These are phyloP conservation scores for Chelon auratus DNA, from an alignment of 2,797 vertebrate species.

Conservation along the genomic window DNA sequence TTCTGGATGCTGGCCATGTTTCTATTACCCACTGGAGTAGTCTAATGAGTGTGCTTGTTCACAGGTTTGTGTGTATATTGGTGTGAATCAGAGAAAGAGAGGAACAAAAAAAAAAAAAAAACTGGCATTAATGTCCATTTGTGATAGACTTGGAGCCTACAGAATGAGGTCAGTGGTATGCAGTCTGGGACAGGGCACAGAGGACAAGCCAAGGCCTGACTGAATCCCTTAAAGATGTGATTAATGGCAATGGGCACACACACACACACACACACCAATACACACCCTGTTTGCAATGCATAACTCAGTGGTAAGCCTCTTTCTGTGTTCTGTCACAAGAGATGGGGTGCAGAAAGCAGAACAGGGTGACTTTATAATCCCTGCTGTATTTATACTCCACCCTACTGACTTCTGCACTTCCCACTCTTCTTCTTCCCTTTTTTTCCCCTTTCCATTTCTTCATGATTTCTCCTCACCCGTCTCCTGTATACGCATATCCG, in stretches of 20 bases:
- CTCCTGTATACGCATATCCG: slow-evolving; percentile 58
- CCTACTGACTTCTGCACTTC: slow-evolving; percentile 71
- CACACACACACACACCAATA: slow-evolving; percentile 37
- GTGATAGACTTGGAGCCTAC: slow-evolving; percentile 51
- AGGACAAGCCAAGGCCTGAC: slow-evolving; percentile 54
- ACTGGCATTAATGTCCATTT: slow-evolving; percentile 50
- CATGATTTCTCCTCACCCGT: slow-evolving; percentile 48
- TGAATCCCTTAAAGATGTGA: slow-evolving; percentile 68
- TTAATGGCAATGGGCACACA: slow-evolving; percentile 61
- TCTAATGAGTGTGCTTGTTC: slow-evolving; percentile 16
- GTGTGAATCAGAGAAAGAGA: slow-evolving; percentile 20
- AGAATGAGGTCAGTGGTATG: slow-evolving; percentile 55
- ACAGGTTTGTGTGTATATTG: slow-evolving; percentile 37
- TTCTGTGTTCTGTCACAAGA: slow-evolving; percentile 76
- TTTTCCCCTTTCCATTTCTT: slow-evolving; percentile 50
- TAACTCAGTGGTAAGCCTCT: slow-evolving; percentile 79
- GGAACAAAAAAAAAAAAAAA: background rate
- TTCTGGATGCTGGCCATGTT: slow-evolving; percentile 67
- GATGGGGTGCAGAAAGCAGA: slow-evolving; percentile 81
- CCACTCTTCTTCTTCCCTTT: slow-evolving; percentile 44
- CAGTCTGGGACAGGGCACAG: slow-evolving; percentile 58
- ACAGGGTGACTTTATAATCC: slow-evolving; percentile 82
- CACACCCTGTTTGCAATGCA: slow-evolving; percentile 69
- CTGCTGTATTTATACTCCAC: slow-evolving; percentile 77
- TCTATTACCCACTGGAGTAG: slow-evolving; percentile 50